phyloP scores from a whole-genome alignment of 2,888 invertebrate species.

The Synanthedon formicaeformis region DNA sequence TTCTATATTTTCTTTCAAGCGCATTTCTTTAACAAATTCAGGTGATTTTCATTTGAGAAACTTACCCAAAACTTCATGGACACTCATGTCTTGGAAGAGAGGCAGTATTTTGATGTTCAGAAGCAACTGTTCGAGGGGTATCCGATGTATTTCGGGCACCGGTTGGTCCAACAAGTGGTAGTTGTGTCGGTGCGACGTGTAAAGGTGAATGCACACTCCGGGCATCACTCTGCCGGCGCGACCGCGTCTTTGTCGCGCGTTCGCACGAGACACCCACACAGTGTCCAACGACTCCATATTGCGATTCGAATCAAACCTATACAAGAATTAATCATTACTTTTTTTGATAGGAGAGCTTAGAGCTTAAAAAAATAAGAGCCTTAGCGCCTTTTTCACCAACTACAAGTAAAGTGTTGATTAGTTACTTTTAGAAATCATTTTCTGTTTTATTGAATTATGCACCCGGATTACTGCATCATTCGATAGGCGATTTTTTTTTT shows the following conservation, averaged over 20 bases:
- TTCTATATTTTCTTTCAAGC: neutral
- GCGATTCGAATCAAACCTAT: slow-evolving; percentile 80
- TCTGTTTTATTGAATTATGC: no score
- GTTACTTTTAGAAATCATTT: no score
- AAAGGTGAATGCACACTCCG: slow-evolving; percentile 89
- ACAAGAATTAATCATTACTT: no score
- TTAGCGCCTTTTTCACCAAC: no score
- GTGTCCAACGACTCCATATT: slow-evolving; percentile 90
- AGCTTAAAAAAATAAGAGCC: no score
- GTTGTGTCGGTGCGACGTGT: slow-evolving; percentile 78
- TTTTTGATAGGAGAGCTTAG: neutral
- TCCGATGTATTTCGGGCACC: slow-evolving; percentile 89
- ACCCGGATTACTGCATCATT: no score
- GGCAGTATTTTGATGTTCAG: slow-evolving; percentile 80
- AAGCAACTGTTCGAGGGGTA: slow-evolving; percentile 86
- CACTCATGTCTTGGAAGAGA: slow-evolving; percentile 50
- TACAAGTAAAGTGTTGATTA: no score
- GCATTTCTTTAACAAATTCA: neutral
- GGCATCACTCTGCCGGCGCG: slow-evolving; percentile 92
- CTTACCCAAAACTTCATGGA: slow-evolving; percentile 67
- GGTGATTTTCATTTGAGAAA: neutral
- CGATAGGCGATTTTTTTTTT: no score
- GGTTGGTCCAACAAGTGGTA: slow-evolving; percentile 79
- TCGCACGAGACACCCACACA: slow-evolving; percentile 92
- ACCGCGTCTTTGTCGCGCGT: slow-evolving; percentile 89